Base-by-base conservation (phyloP, 30 jellyfish, hydroid and myxozoan species). In the Morbakka virulenta region DNA sequence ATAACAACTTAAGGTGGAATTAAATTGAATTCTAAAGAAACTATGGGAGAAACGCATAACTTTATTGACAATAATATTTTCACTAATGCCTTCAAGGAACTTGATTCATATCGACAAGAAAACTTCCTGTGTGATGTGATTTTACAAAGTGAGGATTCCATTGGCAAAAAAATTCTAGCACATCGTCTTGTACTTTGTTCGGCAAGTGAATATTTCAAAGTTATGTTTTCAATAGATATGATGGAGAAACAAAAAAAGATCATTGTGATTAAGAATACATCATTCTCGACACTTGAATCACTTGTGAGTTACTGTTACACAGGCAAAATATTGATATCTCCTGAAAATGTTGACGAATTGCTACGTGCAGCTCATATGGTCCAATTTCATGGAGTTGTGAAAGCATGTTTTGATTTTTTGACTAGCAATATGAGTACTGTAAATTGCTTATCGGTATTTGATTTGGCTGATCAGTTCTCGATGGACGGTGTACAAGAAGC, bases 351-450 rank as follows among this genome's bases (percentile, higher is more conserved):
- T 62, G 92, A 71, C 30, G 83, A 76, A 12, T 22, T 89, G 2
- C 62, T 89, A 11, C 87, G 72, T 22, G 95, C 97, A 17, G 93
- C 97, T 47, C 92, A 89, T 62, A 82, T 89, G 95, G 32, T 89
- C 35, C 91, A 89, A 52, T 77, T 89, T 62, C 94, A 74, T 11
- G 67, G 50, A 14, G 97, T 89, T 11, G 96, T 80, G 73, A 83
- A 82, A 0, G 87, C 84, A 1, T 89, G 97, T 28, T 72, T 89
- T 67, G 94, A 77, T 1, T 89, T 82, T 67, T 49, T 89, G 14
- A 80, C 94, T 17, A 69, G 68, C 31, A 82, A 83, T 64, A 66
- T 89, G 31, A 85, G 76, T 67, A 47, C 68, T 32, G 80, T 74
- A n/a, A 89, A 89, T 33, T 89, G 97, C 66, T 71, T 89, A 25